Conservation (phyloP, 1,140 invertebrate species). For the Drosophila nebulosa region DNA sequence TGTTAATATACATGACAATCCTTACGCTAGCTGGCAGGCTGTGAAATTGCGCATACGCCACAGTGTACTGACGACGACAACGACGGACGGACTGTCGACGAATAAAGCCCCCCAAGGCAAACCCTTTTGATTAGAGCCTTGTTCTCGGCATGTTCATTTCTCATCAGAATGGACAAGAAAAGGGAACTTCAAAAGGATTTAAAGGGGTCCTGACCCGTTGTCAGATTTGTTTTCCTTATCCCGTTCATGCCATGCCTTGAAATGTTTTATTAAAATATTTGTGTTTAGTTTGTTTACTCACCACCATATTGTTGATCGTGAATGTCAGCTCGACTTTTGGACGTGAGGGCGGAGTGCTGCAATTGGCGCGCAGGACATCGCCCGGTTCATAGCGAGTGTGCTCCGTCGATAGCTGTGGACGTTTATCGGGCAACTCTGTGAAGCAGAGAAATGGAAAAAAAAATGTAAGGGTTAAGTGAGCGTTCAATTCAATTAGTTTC, state of each 20-base stretch:
- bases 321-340: conserved; percentile 87
- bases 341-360: conserved; percentile 85
- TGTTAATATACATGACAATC: conserved; percentile 70
- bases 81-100: not conserved
- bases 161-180: conserved; percentile 46
- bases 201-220: conserved; percentile 54
- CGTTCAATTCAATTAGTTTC: conserved; percentile 47
- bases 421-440: conserved; percentile 84
- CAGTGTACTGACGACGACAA: conserved; percentile 39
- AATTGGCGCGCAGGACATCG: conserved; percentile 86
- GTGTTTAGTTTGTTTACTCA: conserved; percentile 82
- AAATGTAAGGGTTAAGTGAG: not conserved
- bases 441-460: conserved; percentile 34
- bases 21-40: conserved; percentile 49
- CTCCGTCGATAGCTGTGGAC: conserved; percentile 84
- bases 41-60: conserved; percentile 69
- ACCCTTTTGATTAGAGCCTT: conserved; percentile 48
- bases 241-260: not conserved
- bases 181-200: conserved; percentile 52
- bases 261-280: conserved; percentile 35
- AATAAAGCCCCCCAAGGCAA: conserved; percentile 35
- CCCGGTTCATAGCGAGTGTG: conserved; percentile 85
- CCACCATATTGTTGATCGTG: conserved; percentile 88
- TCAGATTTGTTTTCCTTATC: conserved; percentile 45
- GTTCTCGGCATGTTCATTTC: conserved; percentile 61